Evolutionary conservation across 2,113 vertebrate species (phyloP).

Genomic region (Campylomormyrus tamandua): DNA sequence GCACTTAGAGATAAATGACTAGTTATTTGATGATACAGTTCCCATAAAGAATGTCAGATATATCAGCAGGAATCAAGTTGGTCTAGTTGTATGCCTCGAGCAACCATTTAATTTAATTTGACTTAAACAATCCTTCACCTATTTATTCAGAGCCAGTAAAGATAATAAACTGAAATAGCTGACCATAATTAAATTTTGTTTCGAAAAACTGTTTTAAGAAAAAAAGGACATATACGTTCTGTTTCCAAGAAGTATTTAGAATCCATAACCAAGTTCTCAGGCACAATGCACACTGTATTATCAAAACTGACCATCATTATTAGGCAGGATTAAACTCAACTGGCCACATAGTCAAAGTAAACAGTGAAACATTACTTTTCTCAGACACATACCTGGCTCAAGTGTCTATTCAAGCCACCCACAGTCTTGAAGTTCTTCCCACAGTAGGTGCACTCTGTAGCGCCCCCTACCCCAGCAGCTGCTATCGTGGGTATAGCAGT

Average conservation of each 20-base stretch:
- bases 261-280: neutral
- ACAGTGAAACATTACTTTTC: neutral
- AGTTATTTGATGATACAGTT: neutral
- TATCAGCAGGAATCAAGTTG: neutral
- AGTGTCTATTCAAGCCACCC: conserved; percentile 67
- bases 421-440: conserved; percentile 72
- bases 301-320: neutral
- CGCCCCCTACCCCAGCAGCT: conserved; percentile 36
- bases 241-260: neutral
- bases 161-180: neutral
- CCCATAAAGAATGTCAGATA: neutral
- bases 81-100: neutral
- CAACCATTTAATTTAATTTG: neutral
- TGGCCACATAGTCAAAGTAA: neutral
- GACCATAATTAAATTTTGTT: neutral
- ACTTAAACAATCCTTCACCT: neutral
- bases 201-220: neutral
- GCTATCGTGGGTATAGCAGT: conserved; percentile 42
- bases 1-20: neutral
- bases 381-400: conserved; percentile 53
- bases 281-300: neutral
- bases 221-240: neutral
- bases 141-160: neutral
- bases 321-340: neutral
- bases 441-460: conserved; percentile 64